Evolutionary conservation across 2,113 vertebrate genomes (phyloP).

Genomic region (Lagopus leucura): DNA sequence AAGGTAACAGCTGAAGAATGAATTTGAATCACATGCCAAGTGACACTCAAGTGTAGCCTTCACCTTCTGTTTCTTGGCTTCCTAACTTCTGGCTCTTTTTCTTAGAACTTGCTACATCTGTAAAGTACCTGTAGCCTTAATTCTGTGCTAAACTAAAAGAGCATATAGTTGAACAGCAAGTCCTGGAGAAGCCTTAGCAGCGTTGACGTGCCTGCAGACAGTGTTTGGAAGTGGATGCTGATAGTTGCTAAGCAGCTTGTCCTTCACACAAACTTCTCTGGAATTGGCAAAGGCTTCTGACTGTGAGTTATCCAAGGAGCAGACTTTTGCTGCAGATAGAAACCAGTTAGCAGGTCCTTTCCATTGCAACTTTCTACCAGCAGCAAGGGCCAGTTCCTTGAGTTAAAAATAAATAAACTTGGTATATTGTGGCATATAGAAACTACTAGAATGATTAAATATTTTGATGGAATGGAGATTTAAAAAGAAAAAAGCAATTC

Average conservation of each 20-base stretch:
- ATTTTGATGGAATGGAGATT: not conserved
- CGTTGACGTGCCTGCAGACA: not conserved
- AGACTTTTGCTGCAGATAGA: not conserved
- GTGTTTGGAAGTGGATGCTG: not conserved
- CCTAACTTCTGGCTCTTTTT: not conserved
- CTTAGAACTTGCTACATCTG: not conserved
- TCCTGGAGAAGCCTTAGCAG: not conserved
- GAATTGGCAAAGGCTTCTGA: not conserved
- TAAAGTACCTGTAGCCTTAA: not conserved
- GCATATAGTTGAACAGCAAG: not conserved
- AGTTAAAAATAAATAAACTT: not conserved
- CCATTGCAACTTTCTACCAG: not conserved
- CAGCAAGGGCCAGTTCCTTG: not conserved
- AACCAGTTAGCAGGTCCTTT: not conserved
- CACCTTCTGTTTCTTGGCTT: fast-evolving
- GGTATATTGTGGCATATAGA: not conserved
- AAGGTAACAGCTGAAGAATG: not conserved
- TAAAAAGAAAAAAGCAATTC: not conserved
- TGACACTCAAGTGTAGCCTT: not conserved
- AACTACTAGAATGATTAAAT: not conserved
- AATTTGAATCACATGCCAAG: fast-evolving
- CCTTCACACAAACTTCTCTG: not conserved
- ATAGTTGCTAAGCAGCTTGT: not conserved
- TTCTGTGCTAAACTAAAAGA: not conserved
- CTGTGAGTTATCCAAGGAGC: not conserved